Conservation (phyloP, 37 sponge, comb jelly and placozoan genomes). For the Agelas oroides region DNA sequence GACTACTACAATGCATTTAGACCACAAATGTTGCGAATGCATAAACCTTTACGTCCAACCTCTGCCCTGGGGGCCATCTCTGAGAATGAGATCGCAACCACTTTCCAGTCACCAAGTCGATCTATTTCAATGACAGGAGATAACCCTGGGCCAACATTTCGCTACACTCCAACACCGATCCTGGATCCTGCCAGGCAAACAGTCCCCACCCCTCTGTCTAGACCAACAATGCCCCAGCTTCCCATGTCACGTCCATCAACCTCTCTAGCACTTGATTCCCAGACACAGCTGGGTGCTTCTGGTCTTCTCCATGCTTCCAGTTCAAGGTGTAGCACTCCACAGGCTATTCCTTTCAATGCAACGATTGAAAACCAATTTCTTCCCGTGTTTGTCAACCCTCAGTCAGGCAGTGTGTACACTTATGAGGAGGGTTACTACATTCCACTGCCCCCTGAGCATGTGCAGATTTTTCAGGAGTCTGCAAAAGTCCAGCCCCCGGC, state of each 20-base stretch:
- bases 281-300: too few species aligned
- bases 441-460: constrained; percentile 3
- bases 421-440: constrained; percentile 25
- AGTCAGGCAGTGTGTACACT: constrained; percentile 25
- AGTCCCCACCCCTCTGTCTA: neutral
- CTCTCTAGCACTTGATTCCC: too few species aligned
- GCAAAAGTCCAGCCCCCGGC: constrained; percentile 10
- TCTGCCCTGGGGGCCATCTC: constrained; percentile 17
- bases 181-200: constrained; percentile 14
- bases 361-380: constrained; percentile 18
- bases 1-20: constrained; percentile 33
- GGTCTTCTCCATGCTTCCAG: too few species aligned
- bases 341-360: constrained; percentile 6
- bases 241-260: neutral
- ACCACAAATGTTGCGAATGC: constrained; percentile 14
- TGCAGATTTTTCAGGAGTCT: neutral
- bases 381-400: constrained; percentile 18
- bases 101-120: neutral
- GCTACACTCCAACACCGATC: constrained; percentile 10
- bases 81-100: constrained; percentile 1
- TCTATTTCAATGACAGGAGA: neutral
- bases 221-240: constrained; percentile 10
- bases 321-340: neutral
- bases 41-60: neutral
- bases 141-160: constrained; percentile 7